Evolutionary conservation across 2,888 invertebrate species (phyloP).

Genomic region (Cheiracanthium punctorium): DNA sequence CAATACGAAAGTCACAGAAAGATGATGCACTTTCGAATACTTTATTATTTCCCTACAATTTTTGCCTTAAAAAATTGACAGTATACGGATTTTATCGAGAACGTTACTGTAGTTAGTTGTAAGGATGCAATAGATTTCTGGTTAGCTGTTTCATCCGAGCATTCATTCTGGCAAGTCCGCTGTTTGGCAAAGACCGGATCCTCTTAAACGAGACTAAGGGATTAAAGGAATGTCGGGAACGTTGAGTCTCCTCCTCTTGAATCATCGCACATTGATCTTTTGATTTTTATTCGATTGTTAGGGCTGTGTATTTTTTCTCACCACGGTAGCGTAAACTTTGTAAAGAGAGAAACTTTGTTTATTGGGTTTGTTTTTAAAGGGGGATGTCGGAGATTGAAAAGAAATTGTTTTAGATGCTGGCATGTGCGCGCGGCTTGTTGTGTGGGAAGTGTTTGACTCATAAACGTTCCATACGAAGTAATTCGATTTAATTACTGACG

Average conservation of each 20-base stretch:
- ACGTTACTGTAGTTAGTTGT: background rate
- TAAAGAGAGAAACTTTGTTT: background rate
- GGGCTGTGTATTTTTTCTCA: background rate
- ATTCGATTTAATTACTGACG: too few relatives aligned
- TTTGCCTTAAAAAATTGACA: too few relatives aligned
- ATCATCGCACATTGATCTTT: background rate
- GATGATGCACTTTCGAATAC: too few relatives aligned
- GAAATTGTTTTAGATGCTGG: background rate
- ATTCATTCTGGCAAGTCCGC: background rate
- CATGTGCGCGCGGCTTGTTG: background rate
- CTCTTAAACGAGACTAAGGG: constrained; percentile 3
- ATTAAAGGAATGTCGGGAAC: background rate
- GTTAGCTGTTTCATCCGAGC: background rate
- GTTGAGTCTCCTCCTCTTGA: background rate
- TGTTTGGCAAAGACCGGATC: constrained; percentile 12
- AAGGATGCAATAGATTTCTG: background rate
- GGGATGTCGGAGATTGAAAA: background rate
- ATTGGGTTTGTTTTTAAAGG: background rate
- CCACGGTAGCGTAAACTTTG: background rate
- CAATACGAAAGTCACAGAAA: too few relatives aligned
- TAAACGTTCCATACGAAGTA: too few relatives aligned
- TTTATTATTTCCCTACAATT: too few relatives aligned
- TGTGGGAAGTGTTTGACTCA: too few relatives aligned
- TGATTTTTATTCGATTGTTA: background rate
- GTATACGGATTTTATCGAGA: background rate